Evolutionary conservation across 2,113 vertebrate genomes (phyloP).

Genomic region (Euleptes europaea): DNA sequence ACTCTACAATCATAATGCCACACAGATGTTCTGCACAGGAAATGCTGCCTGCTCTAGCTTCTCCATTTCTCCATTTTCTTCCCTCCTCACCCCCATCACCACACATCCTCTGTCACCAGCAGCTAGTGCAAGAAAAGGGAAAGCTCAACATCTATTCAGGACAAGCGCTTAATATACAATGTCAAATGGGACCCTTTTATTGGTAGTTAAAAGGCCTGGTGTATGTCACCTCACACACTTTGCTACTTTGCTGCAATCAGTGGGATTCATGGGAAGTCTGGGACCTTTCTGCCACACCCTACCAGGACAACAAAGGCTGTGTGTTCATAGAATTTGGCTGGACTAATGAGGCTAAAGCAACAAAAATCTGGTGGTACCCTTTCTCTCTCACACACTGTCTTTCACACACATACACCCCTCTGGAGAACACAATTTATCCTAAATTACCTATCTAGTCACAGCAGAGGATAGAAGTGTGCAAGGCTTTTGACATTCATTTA

Average conservation of each 20-base stretch:
- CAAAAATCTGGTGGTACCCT: conserved; percentile 49
- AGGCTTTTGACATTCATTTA: not conserved
- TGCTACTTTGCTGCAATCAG: conserved; percentile 40
- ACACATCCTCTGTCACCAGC: not conserved
- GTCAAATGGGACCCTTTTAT: conserved; percentile 51
- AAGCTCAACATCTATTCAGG: conserved; percentile 18
- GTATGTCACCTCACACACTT: conserved; percentile 70
- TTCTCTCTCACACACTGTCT: not conserved
- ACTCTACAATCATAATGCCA: not conserved
- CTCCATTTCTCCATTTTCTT: not conserved
- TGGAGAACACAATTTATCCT: not conserved
- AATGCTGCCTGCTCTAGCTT: not conserved
- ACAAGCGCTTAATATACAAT: conserved; percentile 33
- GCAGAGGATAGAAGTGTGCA: not conserved
- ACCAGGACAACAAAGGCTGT: conserved; percentile 58
- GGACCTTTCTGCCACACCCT: conserved; percentile 56
- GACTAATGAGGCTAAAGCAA: conserved; percentile 63
- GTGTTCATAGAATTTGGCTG: conserved; percentile 65
- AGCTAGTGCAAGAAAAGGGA: not conserved
- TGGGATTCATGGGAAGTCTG: conserved; percentile 60
- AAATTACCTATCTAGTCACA: not conserved
- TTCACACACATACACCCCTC: not conserved
- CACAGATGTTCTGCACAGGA: not conserved
- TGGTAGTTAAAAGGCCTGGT: conserved; percentile 65
- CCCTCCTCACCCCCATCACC: not conserved